A percentile compares a stretch with the other conserved stretches of the same genome.
Conservation (phyloP, 1,140 invertebrate genomes). For the Apocrypta bakeri region DNA sequence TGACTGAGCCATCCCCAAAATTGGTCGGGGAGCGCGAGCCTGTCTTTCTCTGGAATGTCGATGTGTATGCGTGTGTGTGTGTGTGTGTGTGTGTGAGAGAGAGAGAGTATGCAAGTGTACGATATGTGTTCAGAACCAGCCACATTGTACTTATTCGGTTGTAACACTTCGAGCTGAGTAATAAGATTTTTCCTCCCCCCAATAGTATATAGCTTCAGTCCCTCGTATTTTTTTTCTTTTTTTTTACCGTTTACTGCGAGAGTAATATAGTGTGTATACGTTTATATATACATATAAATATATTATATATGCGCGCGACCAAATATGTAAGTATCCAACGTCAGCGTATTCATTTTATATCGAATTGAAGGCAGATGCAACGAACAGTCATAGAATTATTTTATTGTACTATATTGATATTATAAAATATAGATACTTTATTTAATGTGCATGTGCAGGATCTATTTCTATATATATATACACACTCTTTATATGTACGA, state of each 20-base stretch:
- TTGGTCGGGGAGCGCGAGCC: constrained; percentile 5
- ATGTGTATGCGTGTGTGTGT: too few species aligned
- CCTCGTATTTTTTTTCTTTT: too few species aligned
- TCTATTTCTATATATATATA: constrained; percentile 41
- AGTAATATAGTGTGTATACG: background rate
- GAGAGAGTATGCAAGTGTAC: too few species aligned
- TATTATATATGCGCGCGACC: constrained; percentile 7
- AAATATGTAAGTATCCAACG: constrained; percentile 44
- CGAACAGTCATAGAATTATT: constrained; percentile 52
- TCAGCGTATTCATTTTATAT: constrained; percentile 58
- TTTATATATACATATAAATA: background rate
- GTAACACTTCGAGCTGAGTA: too few species aligned
- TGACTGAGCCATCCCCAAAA: background rate
- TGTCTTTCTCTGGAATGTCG: too few species aligned
- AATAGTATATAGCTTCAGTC: constrained; percentile 13
- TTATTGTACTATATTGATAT: constrained; percentile 48
- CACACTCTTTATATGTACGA: background rate
- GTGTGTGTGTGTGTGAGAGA: too few species aligned
- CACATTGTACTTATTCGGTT: background rate
- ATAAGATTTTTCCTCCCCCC: too few species aligned
- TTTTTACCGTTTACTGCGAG: too few species aligned
- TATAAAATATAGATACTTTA: constrained; percentile 39
- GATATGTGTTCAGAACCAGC: constrained; percentile 18
- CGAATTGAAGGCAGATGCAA: constrained; percentile 39
- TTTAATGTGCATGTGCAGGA: constrained; percentile 50